Base-by-base conservation (phyloP, 2,888 invertebrate species). In the Mythimna ferrago region DNA sequence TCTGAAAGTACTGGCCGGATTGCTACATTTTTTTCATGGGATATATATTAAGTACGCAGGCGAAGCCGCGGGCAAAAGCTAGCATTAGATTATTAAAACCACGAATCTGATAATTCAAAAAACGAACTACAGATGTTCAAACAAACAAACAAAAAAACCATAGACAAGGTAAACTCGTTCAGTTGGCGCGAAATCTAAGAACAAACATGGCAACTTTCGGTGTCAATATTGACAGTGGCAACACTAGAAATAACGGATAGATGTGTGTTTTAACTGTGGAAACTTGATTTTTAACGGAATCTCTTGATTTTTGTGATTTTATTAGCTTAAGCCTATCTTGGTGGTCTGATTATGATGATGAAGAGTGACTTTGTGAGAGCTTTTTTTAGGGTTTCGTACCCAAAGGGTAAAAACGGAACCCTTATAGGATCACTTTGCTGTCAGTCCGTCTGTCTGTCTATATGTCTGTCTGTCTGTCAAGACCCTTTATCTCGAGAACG, bases 111-210 rank as follows among this genome's bases (percentile, higher is more conserved):
- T 19, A 51, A 66, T 69, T 32, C 56, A 48, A 81, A 71, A 76
- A 53, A 70, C 68, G 48, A 64, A 56, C 44, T 2, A 75, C 80
- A 83, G 71, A 80, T 71, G 80, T 73, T 61, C 72, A 71, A 81
- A 81, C 65, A 76, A 68, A 63, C 53, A 70, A 80, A 75, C 48
- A 51, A 78, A 79, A 83, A 53, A 61, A 41, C 62, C 78, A 81
- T 10, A 79, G 76, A 75, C 76, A 76, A 81, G 73, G 79, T 79
- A 85, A 84, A 78, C 79, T 71, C 80, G 66, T 73, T 63, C 63
- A 68, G 70, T 83, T 81, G 87, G 87, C 87, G 86, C 86, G 86
- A 85, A 86, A 85, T 85, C 78, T 79, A 53, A 71, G 64, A 81
- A 78, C 79, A 77, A 85, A 85, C 71, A 85, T 86, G 85, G 83